Percentiles rank a stretch among this genome's conserved stretches.
Conservation (phyloP, 2,888 invertebrate genomes). For the Hyalella azteca region DNA sequence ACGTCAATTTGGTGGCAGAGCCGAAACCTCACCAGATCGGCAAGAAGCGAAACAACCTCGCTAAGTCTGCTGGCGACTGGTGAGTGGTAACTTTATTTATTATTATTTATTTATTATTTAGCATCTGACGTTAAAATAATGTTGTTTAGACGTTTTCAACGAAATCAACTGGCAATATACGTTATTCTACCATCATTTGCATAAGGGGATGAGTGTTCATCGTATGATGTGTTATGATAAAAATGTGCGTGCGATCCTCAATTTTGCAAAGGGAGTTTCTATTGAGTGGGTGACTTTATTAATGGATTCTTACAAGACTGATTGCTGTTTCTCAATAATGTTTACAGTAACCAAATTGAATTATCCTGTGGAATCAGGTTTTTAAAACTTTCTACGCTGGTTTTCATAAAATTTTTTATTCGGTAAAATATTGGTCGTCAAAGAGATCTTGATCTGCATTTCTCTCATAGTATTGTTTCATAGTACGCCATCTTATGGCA, state of each 20-base stretch:
- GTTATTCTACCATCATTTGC: background rate
- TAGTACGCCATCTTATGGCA: no score
- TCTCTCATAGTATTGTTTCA: no score
- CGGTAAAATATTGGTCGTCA: no score
- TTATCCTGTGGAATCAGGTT: no score
- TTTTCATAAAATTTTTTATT: no score
- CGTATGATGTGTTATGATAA: background rate
- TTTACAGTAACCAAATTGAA: no score
- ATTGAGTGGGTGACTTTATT: no score
- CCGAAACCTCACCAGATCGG: constrained; percentile 76
- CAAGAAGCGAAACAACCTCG: constrained; percentile 67
- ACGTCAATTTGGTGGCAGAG: constrained; percentile 79
- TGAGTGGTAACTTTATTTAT: constrained; percentile 42
- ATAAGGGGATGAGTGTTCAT: background rate
- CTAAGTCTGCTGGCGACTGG: constrained; percentile 56
- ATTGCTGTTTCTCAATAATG: no score
- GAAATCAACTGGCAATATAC: background rate
- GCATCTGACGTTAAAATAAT: background rate
- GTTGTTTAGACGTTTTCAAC: background rate
- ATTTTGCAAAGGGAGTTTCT: background rate
- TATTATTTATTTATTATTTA: background rate
- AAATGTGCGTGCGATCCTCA: background rate
- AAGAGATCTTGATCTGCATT: no score
- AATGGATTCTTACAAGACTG: no score
- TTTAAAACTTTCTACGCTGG: no score